Evolutionary conservation across 2,113 vertebrate genomes (phyloP), one percentile per base, ranked within the genome.

Genomic region (Lagenorhynchus albirostris): DNA sequence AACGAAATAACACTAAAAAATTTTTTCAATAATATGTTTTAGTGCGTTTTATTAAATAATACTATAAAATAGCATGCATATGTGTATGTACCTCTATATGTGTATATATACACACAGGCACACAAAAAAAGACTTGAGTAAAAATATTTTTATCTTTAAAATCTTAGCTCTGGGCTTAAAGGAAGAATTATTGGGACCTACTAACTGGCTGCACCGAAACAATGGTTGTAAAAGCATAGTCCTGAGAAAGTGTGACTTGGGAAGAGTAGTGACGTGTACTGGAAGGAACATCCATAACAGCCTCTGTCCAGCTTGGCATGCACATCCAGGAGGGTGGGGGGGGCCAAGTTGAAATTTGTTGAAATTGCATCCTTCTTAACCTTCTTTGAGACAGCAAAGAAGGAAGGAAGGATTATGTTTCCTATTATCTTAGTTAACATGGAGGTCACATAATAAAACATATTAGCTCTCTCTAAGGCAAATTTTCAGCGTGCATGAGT

Each of bases 81-180:
- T 33, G 21, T 26, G 41, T 31, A 4, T 33, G 11, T 26, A 62
- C 3, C 12, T 63, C 5, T 26, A 11, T 62, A 29, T 89, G 20
- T 76, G 2, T 26, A 50, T 33, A 5, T 41, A n/a, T 2, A 81
- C 1, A 63, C 2, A 25, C 11, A 67, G 25, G 10, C 20, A 33
- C 84, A 73, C 36, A 85, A 58, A 38, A 13, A 65, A 60, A 41
- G 3, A 62, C 73, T 81, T 86, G 1, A 91, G 67, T 47, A 77
- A 90, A 80, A 73, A 89, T 33, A n/a, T 6, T 86, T 93, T 65
- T 91, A 82, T n/a, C 29, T 70, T 87, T 82, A 81, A 93, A 81
- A 80, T 76, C 17, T 71, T 89, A 93, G 13, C 21, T 92, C 68
- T 95, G 29, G 25, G 7, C 29, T 41, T 90, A 38, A 41, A 58